These are phyloP conservation scores for Drosophila erecta DNA, from an alignment of 1,140 invertebrate species.

Conservation along the genomic window DNA sequence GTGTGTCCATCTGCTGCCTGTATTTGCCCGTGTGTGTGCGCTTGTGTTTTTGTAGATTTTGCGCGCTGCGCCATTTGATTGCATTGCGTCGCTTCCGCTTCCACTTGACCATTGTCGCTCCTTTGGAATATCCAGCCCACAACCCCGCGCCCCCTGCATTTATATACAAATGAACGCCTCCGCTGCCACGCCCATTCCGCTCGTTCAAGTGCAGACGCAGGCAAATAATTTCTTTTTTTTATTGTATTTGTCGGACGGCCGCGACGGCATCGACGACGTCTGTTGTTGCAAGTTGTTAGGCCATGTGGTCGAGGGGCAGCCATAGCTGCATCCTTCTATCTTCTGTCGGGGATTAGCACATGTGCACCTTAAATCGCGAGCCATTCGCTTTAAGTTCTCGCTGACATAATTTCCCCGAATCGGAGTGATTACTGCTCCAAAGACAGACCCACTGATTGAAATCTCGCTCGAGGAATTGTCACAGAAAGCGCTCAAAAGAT, in stretches of 20 bases:
- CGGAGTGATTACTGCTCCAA: conserved; percentile 6
- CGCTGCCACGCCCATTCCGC: conserved; percentile 59
- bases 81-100: conserved; percentile 69
- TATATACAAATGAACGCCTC: conserved; percentile 83
- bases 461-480: conserved; percentile 37
- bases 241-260: conserved; percentile 58
- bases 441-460: conserved; percentile 56
- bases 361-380: conserved; percentile 40
- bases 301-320: conserved; percentile 45
- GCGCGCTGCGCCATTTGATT: conserved; percentile 77
- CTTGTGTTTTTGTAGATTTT: conserved; percentile 80
- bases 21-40: conserved; percentile 19
- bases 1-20: conserved; percentile 48
- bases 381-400: conserved; percentile 1
- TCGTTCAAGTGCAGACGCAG: conserved; percentile 75
- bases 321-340: conserved; percentile 30
- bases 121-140: conserved; percentile 48
- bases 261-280: conserved; percentile 65
- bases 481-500: conserved; percentile 48
- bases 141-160: conserved; percentile 32
- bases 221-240: conserved; percentile 70
- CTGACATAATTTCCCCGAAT: conserved; percentile 29
- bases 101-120: conserved; percentile 77
- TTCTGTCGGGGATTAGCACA: conserved; percentile 43
- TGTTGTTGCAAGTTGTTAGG: conserved; percentile 68